These are phyloP conservation scores for Tachina grossa DNA, from an alignment of 2,888 invertebrate species.

Conservation along the genomic window DNA sequence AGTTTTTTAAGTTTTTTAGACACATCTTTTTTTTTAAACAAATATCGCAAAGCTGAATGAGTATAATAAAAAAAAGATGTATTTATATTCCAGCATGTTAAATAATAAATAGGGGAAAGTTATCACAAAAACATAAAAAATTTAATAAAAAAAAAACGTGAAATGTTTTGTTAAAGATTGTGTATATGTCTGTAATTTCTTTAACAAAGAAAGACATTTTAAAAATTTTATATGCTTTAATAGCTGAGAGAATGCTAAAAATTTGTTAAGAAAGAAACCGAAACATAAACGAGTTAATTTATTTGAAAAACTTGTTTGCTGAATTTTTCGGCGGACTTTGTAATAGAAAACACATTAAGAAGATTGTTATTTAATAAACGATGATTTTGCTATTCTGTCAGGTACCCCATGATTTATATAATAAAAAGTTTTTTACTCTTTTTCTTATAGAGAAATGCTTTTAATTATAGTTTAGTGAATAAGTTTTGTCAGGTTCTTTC, in stretches of 20 bases:
- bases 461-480: too few relatives aligned
- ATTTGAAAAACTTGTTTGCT: neutral
- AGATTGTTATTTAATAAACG: neutral
- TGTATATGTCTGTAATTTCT: neutral
- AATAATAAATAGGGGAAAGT: neutral
- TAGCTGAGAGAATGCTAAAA: neutral
- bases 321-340: neutral
- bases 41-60: neutral
- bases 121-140: neutral
- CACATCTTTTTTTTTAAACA: neutral
- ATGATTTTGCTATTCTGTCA: neutral
- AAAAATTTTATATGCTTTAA: neutral
- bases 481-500: too few relatives aligned
- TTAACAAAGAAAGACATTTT: slow-evolving; percentile 13
- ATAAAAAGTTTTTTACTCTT: too few relatives aligned
- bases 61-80: neutral
- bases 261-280: neutral
- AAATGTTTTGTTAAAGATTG: slow-evolving; percentile 4
- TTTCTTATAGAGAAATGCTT: too few relatives aligned
- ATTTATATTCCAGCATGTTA: neutral
- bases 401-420: neutral
- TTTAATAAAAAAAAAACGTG: slow-evolving; percentile 6
- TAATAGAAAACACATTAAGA: neutral
- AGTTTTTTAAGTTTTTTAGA: too few relatives aligned
- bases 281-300: neutral